Conservation (phyloP, 2,797 vertebrate species). For the Muscicapa striata region DNA sequence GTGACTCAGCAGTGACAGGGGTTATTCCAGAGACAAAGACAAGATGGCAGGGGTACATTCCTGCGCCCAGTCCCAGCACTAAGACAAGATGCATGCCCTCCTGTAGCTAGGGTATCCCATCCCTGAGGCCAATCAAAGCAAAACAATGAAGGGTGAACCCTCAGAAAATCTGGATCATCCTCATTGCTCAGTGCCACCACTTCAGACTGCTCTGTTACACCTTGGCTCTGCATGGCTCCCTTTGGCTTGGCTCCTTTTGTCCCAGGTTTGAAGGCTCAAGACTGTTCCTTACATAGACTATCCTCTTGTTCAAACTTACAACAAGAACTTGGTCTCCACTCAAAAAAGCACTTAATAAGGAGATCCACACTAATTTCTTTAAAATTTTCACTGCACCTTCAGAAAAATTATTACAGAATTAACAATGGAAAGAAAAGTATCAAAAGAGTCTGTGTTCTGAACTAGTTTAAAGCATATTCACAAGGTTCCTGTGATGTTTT, state of each 20-base stretch:
- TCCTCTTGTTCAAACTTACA: neutral
- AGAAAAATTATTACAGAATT: neutral
- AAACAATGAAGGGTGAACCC: neutral
- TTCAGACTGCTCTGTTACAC: neutral
- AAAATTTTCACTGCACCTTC: neutral
- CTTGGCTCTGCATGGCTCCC: rapidly evolving
- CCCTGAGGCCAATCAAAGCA: neutral
- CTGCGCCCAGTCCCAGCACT: neutral
- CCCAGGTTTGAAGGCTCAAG: neutral
- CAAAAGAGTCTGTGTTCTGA: neutral
- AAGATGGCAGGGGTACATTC: neutral
- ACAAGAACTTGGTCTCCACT: neutral
- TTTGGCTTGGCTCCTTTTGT: rapidly evolving
- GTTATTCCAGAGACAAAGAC: neutral
- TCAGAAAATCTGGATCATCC: neutral
- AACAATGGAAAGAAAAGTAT: neutral
- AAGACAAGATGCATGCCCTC: neutral
- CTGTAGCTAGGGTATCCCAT: neutral
- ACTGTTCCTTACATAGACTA: neutral
- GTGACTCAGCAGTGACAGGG: neutral
- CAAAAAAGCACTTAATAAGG: neutral
- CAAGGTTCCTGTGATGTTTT: neutral
- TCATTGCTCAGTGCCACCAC: rapidly evolving
- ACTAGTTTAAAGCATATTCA: neutral
- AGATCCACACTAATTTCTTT: neutral